A percentile compares a stretch with the other conserved stretches of the same genome.
These are phyloP conservation scores for Tethea ocularis DNA, from an alignment of 2,888 invertebrate species.

Conservation along the genomic window DNA sequence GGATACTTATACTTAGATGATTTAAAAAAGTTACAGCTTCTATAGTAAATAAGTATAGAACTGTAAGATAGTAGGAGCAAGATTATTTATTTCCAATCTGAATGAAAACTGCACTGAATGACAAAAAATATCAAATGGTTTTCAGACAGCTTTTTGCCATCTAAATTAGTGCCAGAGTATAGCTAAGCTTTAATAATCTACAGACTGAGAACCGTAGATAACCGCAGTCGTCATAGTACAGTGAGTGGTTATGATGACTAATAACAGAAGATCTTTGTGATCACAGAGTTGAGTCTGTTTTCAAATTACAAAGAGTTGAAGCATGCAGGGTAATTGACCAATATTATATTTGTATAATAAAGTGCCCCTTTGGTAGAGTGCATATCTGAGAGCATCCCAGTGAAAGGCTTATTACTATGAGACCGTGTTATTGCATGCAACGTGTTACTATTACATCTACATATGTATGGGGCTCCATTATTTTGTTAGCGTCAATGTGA, in stretches of 20 bases:
- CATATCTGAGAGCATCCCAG: conserved; percentile 39
- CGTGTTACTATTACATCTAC: conserved; percentile 18
- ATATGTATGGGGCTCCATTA: conserved; percentile 6
- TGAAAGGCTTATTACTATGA: conserved; percentile 42
- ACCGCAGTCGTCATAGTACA: not conserved
- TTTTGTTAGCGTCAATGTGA: too few species aligned
- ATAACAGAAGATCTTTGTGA: conserved; percentile 22
- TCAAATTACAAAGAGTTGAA: conserved; percentile 38
- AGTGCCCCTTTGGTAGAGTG: conserved; percentile 39
- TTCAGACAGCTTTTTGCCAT: not conserved
- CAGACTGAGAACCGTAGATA: not conserved
- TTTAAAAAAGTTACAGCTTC: too few species aligned
- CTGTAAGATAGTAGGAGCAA: too few species aligned
- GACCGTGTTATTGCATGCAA: conserved; percentile 37
- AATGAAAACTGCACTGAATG: too few species aligned
- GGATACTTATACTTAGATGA: too few species aligned
- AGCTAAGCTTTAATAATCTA: not conserved
- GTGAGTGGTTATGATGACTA: not conserved
- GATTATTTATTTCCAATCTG: too few species aligned
- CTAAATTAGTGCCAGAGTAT: too few species aligned
- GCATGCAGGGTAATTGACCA: conserved; percentile 45
- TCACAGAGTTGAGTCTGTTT: conserved; percentile 30
- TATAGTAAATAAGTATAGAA: too few species aligned
- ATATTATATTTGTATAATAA: conserved; percentile 53
- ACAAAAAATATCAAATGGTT: too few species aligned